Evolutionary conservation across 2,797 vertebrate genomes (phyloP).

Genomic region (Acrossocheilus fasciatus): DNA sequence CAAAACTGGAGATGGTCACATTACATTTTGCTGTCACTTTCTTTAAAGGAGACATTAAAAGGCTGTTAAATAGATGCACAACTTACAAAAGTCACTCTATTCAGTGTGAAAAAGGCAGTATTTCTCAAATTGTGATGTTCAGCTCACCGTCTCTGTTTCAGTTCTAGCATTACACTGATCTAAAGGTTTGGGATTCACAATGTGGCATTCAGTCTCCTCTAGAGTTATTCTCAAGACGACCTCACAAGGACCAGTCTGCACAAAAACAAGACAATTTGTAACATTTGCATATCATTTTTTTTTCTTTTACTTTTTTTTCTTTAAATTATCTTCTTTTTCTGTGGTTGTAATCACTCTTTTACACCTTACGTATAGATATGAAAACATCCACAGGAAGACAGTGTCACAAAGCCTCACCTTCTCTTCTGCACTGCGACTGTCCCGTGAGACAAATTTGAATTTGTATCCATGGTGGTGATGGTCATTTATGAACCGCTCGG

Average conservation of each 20-base stretch:
- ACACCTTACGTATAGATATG: too few relatives aligned
- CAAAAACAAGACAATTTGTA: neutral
- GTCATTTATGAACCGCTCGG: constrained; percentile 60
- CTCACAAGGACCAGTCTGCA: constrained; percentile 55
- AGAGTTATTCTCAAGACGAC: constrained; percentile 60
- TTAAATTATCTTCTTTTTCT: neutral
- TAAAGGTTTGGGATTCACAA: constrained; percentile 60
- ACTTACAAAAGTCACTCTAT: constrained; percentile 49
- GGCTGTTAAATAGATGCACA: neutral
- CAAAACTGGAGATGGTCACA: constrained; percentile 56
- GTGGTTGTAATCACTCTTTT: neutral
- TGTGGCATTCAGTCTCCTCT: constrained; percentile 65
- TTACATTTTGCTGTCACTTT: constrained; percentile 64
- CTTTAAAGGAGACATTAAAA: constrained; percentile 44
- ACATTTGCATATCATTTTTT: neutral
- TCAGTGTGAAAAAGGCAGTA: neutral
- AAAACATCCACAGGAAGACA: neutral
- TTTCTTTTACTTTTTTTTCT: neutral
- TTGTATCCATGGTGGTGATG: constrained; percentile 70
- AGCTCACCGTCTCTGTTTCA: neutral
- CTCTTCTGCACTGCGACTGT: neutral
- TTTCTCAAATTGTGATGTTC: neutral
- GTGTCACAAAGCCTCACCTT: constrained; percentile 45
- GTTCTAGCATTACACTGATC: constrained; percentile 53
- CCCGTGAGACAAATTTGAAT: constrained; percentile 54